phyloP scores from a whole-genome alignment of 1,140 invertebrate species.

The Drosophila orosa region DNA sequence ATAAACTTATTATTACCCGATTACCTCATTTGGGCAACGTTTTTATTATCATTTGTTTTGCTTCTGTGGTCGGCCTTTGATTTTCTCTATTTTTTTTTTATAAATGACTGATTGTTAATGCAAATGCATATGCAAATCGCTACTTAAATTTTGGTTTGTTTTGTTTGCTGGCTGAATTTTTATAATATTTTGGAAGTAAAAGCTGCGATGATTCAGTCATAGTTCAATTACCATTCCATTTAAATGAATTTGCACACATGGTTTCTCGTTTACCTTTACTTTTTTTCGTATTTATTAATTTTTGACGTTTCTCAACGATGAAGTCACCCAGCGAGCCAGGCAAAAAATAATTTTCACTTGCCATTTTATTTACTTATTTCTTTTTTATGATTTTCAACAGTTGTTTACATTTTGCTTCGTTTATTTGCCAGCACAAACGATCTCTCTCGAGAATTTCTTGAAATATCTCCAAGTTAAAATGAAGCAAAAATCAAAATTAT shows the following conservation, averaged over 20 bases:
- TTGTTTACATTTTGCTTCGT: conserved; percentile 38
- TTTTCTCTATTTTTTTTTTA: conserved; percentile 37
- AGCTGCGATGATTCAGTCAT: conserved; percentile 25
- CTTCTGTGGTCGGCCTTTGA: conserved; percentile 35
- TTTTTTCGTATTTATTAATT: conserved; percentile 20
- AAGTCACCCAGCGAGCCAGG: conserved; percentile 37
- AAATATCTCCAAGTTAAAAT: background rate
- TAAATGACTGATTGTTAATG: conserved; percentile 65
- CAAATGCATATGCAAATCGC: conserved; percentile 46
- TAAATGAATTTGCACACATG: conserved; percentile 26
- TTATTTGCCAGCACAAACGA: conserved; percentile 12
- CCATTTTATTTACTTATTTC: conserved; percentile 39
- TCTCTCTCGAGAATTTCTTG: conserved; percentile 7
- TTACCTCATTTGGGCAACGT: conserved; percentile 83
- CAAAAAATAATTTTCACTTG: conserved; percentile 39
- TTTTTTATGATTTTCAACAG: conserved; percentile 32
- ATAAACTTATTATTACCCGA: conserved; percentile 83
- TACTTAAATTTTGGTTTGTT: conserved; percentile 29
- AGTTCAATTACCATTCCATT: conserved; percentile 29
- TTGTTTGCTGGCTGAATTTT: conserved; percentile 26
- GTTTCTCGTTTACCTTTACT: conserved; percentile 18
- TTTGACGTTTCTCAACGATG: conserved; percentile 33
- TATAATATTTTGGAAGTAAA: conserved; percentile 12
- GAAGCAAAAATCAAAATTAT: conserved; percentile 33
- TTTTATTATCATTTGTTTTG: conserved; percentile 58